Evolutionary conservation across 2,888 invertebrate species (phyloP).

Genomic region (Drosophila fungiperda): DNA sequence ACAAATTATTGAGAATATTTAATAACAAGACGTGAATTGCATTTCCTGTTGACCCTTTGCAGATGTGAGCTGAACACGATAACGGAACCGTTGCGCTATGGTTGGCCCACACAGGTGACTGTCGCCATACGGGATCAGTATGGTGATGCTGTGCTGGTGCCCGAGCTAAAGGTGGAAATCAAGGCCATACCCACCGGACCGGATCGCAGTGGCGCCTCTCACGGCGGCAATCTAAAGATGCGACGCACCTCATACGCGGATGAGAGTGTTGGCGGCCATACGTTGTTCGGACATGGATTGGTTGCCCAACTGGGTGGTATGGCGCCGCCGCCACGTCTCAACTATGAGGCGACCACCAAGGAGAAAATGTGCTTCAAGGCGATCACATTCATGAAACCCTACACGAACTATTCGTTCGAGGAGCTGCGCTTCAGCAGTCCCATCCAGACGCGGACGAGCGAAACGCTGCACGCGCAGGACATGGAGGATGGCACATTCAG

Average conservation of each 20-base stretch:
- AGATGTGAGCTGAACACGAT: slow-evolving; percentile 94
- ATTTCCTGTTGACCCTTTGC: background rate
- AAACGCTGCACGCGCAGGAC: slow-evolving; percentile 83
- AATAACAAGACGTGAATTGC: background rate
- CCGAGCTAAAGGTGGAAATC: slow-evolving; percentile 89
- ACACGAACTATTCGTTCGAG: slow-evolving; percentile 97
- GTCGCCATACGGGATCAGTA: slow-evolving; percentile 96
- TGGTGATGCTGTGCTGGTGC: slow-evolving; percentile 93
- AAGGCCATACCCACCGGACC: slow-evolving; percentile 85
- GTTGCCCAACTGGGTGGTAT: slow-evolving; percentile 73
- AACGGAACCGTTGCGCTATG: slow-evolving; percentile 90
- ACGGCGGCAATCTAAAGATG: slow-evolving; percentile 79
- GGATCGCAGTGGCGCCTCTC: slow-evolving; percentile 49
- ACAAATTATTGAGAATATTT: background rate
- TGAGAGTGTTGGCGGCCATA: slow-evolving; percentile 17
- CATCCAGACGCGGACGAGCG: slow-evolving; percentile 84
- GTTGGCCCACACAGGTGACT: slow-evolving; percentile 93
- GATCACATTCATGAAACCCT: slow-evolving; percentile 97
- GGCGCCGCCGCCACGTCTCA: slow-evolving; percentile 84
- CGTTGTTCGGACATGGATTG: background rate
- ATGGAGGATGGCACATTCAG: slow-evolving; percentile 86
- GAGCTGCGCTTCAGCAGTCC: slow-evolving; percentile 90
- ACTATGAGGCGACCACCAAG: slow-evolving; percentile 93
- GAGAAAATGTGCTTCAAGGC: slow-evolving; percentile 97
- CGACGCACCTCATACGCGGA: slow-evolving; percentile 81